phyloP scores from a whole-genome alignment of 2,797 vertebrate species.

The Okamejei kenojei region DNA sequence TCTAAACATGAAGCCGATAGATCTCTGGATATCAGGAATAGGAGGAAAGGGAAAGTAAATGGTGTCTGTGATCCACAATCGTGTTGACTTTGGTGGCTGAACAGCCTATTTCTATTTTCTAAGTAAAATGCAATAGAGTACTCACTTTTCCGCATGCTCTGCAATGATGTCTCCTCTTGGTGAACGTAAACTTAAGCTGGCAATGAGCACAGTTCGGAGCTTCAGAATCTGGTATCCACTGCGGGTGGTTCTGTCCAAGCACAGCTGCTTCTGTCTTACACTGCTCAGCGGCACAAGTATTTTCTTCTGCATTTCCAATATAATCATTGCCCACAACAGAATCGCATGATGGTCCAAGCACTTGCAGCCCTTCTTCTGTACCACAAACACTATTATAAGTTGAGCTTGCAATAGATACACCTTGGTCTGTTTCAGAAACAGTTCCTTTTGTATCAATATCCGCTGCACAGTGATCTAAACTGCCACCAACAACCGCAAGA shows the following conservation, averaged over 20 bases:
- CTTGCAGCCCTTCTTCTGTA: slow-evolving; percentile 15
- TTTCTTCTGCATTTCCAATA: background rate
- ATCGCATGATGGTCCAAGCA: slow-evolving; percentile 23
- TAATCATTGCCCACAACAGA: background rate
- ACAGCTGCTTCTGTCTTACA: slow-evolving; percentile 48
- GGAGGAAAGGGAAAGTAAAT: no score
- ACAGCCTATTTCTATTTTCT: no score
- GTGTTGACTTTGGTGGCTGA: no score
- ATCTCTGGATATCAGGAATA: no score
- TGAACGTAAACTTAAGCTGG: slow-evolving; percentile 84
- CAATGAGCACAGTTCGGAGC: slow-evolving; percentile 94
- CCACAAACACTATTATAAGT: background rate
- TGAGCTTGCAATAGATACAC: background rate
- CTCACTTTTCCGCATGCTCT: slow-evolving; percentile 91
- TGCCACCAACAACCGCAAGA: slow-evolving; percentile 39
- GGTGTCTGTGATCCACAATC: no score
- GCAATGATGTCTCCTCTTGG: slow-evolving; percentile 88
- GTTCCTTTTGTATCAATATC: slow-evolving; percentile 19
- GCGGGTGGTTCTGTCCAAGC: slow-evolving; percentile 70
- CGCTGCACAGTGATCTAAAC: background rate
- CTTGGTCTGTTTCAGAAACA: slow-evolving; percentile 7
- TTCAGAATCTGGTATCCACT: slow-evolving; percentile 88
- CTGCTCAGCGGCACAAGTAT: slow-evolving; percentile 43
- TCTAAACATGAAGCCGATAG: no score
- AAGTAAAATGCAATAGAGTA: slow-evolving; percentile 38